Percentiles rank a stretch among this genome's conserved stretches.
Conservation (phyloP, 2,797 vertebrate species). For the Sebastolobus altivelis region DNA sequence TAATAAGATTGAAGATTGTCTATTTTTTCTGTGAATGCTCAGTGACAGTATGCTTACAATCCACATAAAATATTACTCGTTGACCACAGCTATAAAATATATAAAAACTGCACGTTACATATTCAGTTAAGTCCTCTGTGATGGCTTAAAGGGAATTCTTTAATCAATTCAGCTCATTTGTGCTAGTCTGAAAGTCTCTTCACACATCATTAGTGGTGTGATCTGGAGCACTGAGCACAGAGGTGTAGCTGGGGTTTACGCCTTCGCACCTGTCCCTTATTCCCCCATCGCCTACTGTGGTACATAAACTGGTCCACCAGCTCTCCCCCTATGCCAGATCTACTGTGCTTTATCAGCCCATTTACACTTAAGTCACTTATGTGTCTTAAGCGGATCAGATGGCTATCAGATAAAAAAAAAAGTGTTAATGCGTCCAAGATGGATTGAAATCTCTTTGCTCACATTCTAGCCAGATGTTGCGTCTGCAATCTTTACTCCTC, state of each 20-base stretch:
- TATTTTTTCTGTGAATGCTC: neutral
- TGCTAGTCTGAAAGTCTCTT: neutral
- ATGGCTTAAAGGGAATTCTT: neutral
- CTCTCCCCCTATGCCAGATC: neutral
- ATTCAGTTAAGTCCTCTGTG: neutral
- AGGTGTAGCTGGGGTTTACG: neutral
- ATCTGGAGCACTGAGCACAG: neutral
- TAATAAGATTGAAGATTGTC: neutral
- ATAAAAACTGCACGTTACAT: neutral
- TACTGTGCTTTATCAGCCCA: neutral
- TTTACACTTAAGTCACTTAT: neutral
- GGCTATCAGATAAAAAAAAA: neutral
- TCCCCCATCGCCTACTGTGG: neutral
- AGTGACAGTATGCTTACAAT: neutral
- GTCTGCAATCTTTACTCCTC: neutral
- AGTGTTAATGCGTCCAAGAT: neutral
- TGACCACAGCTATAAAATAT: neutral
- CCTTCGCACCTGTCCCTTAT: neutral
- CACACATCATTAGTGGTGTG: neutral
- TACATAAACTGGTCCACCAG: neutral
- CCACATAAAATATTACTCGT: neutral
- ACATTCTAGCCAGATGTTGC: neutral
- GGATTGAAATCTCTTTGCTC: neutral
- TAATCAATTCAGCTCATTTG: neutral
- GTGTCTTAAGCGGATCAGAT: neutral